Evolutionary conservation across 2,797 vertebrate species (phyloP), one percentile per base, ranked within the genome.

Genomic region (Sphaeramia orbicularis): DNA sequence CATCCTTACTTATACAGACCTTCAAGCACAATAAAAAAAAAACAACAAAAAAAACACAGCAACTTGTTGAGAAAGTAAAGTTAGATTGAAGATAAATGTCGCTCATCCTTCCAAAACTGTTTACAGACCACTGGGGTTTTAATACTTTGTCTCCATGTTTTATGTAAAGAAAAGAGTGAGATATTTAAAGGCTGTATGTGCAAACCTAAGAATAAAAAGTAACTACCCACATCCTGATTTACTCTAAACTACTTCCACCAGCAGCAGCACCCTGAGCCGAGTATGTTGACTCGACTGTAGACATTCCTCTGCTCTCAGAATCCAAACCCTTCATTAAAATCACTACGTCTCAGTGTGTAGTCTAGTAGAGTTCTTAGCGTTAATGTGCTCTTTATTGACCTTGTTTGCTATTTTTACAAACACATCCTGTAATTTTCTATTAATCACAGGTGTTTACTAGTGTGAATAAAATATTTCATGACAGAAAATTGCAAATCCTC

Each of bases 51-150:
- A 47, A 69, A 72, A 2, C 70, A 53, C 24, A 41, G 47, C 47
- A 74, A 60, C 41, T 58, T 72, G 62, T 59, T 52, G 37, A 56
- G 18, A 74, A 78, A 67, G 27, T 71, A 35, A 78, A 81, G 78
- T 73, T 47, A 19, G 16, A 67, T 40, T 76, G 67, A 65, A 62
- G 48, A 71, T 76, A 51, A 74, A 65, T 60, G 59, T 58, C 60
- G 67, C 21, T 62, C 47, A 42, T 13, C 6, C 42, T 63, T 55
- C 49, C 24, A 69, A 56, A 61, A 58, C 40, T 51, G 45, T 60
- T 60, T 69, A 54, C n/a, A 54, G 42, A 49, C 27, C 7, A 21
- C 35, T 8, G 10, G 35, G 37, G 38, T 32, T 12, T 12, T 54
- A 30, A 0, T 35, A 11, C 35, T 61, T 49, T 48, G 6, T 14